Base-by-base conservation (phyloP, 2,113 vertebrate species). In the Budorcas taxicolor region DNA sequence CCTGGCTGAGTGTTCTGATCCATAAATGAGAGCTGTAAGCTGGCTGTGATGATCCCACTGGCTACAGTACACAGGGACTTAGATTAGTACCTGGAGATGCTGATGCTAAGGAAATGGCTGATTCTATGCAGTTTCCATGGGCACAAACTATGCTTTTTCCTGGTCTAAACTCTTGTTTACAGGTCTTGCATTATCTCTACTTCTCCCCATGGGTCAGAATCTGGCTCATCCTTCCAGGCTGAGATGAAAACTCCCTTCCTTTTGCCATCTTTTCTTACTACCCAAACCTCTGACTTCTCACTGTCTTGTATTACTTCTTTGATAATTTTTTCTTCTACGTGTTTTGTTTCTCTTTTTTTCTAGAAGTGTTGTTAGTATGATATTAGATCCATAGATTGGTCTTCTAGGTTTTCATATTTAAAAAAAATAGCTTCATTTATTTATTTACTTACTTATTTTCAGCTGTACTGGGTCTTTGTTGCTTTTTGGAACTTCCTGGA, bases 241-340 rank as follows among this genome's bases (percentile, higher is more conserved):
- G 60, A 82, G 45, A 16, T 60, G 27, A 31, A 93, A 53, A 36
- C 74, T 45, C 21, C 21, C 3, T 19, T 64, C 47, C 23, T 19
- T 31, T 50, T 47, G 31, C n/a, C 1, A 1, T 29, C 13, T 91
- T 76, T 81, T 31, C 23, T 89, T 23, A 84, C 3, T 45, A 33
- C 5, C 25, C 1, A 2, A 53, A 52, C 29, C 40, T 84, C 60
- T 45, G 33, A 33, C 25, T 64, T 93, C 55, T 87, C 16, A 58
- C 33, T 36, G 13, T 52, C n/a, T 62, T 62, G 29, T 62, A 62
- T 31, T 62, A 15, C 60, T 62, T 31, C 60, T 62, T 62, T 13
- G 15, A 64, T 64, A 64, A 17, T 60, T 64, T 60, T 5, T 57
- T 55, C 11, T 82, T 19, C 19, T n/a, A 21, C 0, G 0, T 3